Percentiles rank a stretch among this genome's conserved stretches.
Evolutionary conservation across 2,797 vertebrate genomes (phyloP).

Genomic region (Macrochelys suwanniensis): DNA sequence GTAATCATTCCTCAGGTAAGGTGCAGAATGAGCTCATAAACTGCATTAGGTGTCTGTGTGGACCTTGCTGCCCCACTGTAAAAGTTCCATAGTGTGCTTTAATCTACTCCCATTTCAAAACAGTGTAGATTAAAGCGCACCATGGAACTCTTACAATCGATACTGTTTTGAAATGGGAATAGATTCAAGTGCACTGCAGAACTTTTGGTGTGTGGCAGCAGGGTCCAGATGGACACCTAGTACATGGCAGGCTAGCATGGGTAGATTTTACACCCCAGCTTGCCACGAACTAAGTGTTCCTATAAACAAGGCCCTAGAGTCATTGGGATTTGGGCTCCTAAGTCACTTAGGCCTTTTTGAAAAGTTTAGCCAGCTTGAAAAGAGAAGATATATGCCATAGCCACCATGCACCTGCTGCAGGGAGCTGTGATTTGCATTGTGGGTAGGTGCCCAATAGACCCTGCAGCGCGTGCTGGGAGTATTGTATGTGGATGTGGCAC

Average conservation of each 20-base stretch:
- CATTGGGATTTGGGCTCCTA: not conserved
- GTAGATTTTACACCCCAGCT: not conserved
- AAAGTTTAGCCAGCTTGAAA: not conserved
- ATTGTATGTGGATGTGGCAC: rapidly evolving
- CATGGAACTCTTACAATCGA: too few species aligned
- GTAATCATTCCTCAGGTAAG: rapidly evolving
- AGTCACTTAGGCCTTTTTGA: not conserved
- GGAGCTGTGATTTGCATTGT: not conserved
- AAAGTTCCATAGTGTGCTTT: not conserved
- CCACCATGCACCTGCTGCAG: not conserved
- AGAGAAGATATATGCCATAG: not conserved
- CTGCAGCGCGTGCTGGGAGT: rapidly evolving
- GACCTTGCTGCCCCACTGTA: not conserved
- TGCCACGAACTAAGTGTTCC: not conserved
- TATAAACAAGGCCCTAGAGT: not conserved
- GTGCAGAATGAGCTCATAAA: rapidly evolving
- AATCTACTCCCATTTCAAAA: not conserved
- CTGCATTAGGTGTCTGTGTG: not conserved
- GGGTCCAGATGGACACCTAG: not conserved
- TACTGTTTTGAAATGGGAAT: not conserved
- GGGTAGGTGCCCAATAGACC: not conserved
- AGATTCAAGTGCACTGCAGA: not conserved
- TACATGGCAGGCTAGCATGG: not conserved
- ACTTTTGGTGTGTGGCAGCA: not conserved
- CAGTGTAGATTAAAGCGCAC: too few species aligned